phyloP scores from a whole-genome alignment of 1,140 invertebrate species.

The Probaryconus sp. region DNA sequence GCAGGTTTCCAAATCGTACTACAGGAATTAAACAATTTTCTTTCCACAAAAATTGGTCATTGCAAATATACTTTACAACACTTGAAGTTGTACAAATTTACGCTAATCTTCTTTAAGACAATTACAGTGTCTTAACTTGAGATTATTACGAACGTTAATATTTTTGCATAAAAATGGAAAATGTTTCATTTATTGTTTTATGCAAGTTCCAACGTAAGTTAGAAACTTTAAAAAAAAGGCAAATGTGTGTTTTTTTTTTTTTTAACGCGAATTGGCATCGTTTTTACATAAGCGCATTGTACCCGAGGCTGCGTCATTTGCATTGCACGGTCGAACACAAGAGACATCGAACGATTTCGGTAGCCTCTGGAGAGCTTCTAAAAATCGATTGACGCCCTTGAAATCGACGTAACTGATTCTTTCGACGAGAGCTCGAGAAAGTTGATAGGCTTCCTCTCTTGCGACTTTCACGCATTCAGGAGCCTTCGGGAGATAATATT shows the following conservation, averaged over 20 bases:
- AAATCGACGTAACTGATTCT: constrained; percentile 36
- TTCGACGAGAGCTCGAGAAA: constrained; percentile 34
- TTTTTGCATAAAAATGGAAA: too few species aligned
- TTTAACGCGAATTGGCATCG: constrained; percentile 34
- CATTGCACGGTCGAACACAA: constrained; percentile 8
- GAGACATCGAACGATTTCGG: constrained; percentile 27
- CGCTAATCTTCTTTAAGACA: too few species aligned
- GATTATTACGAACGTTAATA: too few species aligned
- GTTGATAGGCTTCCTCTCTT: constrained; percentile 53
- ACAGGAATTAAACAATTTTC: too few species aligned
- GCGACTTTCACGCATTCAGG: constrained; percentile 48
- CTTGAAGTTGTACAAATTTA: too few species aligned
- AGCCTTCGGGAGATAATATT: constrained; percentile 33
- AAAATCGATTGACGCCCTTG: constrained; percentile 56
- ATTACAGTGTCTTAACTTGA: too few species aligned
- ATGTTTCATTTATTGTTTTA: too few species aligned
- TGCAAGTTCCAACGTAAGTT: constrained; percentile 36
- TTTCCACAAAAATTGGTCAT: too few species aligned
- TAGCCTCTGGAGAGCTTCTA: constrained; percentile 12
- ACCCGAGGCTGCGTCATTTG: constrained; percentile 41
- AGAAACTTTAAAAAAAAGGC: constrained; percentile 29
- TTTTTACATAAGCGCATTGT: constrained; percentile 49
- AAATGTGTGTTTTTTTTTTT: constrained; percentile 54
- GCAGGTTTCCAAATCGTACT: too few species aligned
- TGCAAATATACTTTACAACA: too few species aligned